phyloP scores from a whole-genome alignment of 2,888 invertebrate species.

The Pecten maximus region DNA sequence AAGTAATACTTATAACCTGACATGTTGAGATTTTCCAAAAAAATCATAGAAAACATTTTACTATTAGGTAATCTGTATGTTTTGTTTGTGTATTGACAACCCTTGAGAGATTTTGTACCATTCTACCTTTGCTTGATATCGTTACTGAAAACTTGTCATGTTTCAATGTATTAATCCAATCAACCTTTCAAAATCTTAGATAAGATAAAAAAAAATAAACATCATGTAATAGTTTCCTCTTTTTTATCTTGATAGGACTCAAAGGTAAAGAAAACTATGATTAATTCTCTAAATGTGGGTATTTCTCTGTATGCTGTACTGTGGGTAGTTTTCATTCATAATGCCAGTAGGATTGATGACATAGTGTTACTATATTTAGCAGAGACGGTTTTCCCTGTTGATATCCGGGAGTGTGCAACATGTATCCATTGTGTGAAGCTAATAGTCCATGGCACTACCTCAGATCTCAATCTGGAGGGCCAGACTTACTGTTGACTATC shows the following conservation, averaged over 20 bases:
- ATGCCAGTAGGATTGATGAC: not conserved
- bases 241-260: not conserved
- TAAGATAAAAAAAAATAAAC: not conserved
- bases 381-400: not conserved
- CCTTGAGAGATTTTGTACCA: not conserved
- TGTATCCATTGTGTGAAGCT: not conserved
- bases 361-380: slow-evolving; percentile 2
- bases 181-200: not conserved
- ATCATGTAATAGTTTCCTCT: not conserved
- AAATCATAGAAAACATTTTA: no score
- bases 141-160: not conserved
- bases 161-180: not conserved
- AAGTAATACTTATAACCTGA: no score
- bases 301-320: not conserved
- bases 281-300: not conserved
- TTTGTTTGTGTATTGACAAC: no score
- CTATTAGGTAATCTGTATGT: no score
- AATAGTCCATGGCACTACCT: not conserved
- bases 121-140: not conserved
- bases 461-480: not conserved
- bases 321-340: slow-evolving; percentile 13
- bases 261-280: not conserved
- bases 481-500: no score
- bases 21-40: no score
- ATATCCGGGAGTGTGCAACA: not conserved